Evolutionary conservation across 1,140 invertebrate species (phyloP).

Genomic region (Himalopsyche phryganea): DNA sequence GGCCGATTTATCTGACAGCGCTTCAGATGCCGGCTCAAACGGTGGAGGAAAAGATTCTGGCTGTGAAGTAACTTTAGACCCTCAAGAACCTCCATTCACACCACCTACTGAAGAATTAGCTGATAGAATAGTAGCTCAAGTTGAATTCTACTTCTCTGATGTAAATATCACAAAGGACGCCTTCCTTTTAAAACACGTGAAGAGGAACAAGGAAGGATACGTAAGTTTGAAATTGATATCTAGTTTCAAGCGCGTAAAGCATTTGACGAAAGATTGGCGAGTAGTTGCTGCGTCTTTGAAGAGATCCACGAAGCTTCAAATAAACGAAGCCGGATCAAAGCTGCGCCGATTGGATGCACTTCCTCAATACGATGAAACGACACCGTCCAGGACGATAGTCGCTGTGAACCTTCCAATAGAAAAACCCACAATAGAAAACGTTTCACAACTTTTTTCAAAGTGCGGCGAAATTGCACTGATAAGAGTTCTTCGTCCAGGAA

Average conservation of each 20-base stretch:
- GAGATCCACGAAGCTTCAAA: constrained; percentile 76
- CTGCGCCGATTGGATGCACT: constrained; percentile 80
- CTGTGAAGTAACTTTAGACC: constrained; percentile 57
- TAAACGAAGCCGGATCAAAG: constrained; percentile 89
- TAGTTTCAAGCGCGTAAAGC: constrained; percentile 89
- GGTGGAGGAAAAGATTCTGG: constrained; percentile 61
- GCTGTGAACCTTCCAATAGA: constrained; percentile 80
- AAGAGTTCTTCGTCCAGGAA: constrained; percentile 79
- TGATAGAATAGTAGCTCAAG: constrained; percentile 75
- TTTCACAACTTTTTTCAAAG: constrained; percentile 80
- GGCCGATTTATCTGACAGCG: constrained; percentile 63
- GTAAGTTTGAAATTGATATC: constrained; percentile 92
- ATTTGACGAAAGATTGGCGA: constrained; percentile 89
- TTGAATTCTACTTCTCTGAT: constrained; percentile 93
- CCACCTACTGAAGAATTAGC: constrained; percentile 70
- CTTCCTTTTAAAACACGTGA: constrained; percentile 90
- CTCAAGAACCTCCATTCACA: constrained; percentile 53
- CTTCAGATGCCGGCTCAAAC: constrained; percentile 56
- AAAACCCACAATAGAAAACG: constrained; percentile 78
- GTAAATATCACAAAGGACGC: constrained; percentile 93
- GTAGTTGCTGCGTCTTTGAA: constrained; percentile 81
- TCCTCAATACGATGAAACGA: constrained; percentile 86
- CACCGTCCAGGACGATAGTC: constrained; percentile 85
- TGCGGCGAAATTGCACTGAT: constrained; percentile 87
- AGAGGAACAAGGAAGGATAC: constrained; percentile 91